These are phyloP conservation scores for Candoia aspera DNA, from an alignment of 2,113 vertebrate genomes.

Conservation along the genomic window DNA sequence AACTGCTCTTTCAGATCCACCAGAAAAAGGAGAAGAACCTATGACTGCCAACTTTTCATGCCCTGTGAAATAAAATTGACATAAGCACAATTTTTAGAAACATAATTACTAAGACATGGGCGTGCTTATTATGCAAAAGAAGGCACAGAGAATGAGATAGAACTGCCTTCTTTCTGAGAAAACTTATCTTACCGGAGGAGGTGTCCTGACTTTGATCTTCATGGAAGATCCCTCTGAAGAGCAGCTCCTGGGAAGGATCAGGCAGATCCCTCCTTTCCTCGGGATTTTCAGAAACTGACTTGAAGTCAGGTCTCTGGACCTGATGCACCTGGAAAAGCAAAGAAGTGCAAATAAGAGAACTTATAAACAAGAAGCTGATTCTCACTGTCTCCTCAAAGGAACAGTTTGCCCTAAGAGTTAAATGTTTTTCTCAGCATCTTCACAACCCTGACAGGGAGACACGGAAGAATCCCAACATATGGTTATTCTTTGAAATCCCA, in stretches of 20 bases:
- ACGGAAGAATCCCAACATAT: background rate
- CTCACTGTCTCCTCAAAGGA: background rate
- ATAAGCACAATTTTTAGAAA: background rate
- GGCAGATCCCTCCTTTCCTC: background rate
- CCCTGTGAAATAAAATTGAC: background rate
- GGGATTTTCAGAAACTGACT: background rate
- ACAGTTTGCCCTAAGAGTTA: background rate
- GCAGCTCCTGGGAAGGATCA: background rate
- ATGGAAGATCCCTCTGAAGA: background rate
- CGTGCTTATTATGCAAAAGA: background rate
- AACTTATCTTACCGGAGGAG: background rate
- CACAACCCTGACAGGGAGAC: background rate
- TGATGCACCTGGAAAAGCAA: background rate
- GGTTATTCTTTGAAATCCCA: background rate
- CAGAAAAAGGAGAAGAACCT: background rate
- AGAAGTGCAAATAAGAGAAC: background rate
- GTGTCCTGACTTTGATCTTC: background rate
- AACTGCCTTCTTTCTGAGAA: background rate
- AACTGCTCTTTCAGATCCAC: background rate
- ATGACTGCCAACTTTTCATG: background rate
- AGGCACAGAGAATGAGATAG: background rate
- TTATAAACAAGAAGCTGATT: background rate
- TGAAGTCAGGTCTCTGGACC: background rate
- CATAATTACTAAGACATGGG: background rate
- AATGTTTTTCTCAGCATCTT: background rate